Conservation (phyloP, 2,113 vertebrate genomes). For the Leptobrachium ailaonicum region DNA sequence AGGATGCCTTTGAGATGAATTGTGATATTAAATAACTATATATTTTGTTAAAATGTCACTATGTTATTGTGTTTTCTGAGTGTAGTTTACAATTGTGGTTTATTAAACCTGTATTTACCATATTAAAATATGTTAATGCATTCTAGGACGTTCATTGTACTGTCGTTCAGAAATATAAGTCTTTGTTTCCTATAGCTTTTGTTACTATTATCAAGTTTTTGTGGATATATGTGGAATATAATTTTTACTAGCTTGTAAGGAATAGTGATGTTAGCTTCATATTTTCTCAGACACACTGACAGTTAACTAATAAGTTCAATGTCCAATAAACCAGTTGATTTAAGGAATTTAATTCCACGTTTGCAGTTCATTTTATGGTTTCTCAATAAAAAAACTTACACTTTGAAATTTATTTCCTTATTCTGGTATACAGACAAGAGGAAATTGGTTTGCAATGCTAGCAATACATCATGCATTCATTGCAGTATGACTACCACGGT, state of each 20-base stretch:
- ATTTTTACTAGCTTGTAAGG: constrained; percentile 40
- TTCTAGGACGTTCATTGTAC: background rate
- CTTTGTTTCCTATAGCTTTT: constrained; percentile 20
- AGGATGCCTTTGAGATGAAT: no score
- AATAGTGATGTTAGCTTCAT: constrained; percentile 44
- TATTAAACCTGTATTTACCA: background rate
- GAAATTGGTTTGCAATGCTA: constrained; percentile 49
- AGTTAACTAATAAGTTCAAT: constrained; percentile 51
- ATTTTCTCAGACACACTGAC: constrained; percentile 44
- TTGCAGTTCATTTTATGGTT: constrained; percentile 50
- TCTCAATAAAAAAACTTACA: constrained; percentile 49
- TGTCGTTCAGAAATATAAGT: constrained; percentile 8
- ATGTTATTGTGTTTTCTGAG: no score
- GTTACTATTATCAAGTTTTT: constrained; percentile 27
- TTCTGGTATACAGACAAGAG: constrained; percentile 49
- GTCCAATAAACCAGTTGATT: constrained; percentile 49
- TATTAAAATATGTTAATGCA: constrained; percentile 23
- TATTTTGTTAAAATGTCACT: no score
- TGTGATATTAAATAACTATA: no score
- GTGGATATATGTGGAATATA: constrained; percentile 13
- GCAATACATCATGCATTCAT: constrained; percentile 48
- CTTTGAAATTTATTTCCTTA: constrained; percentile 45
- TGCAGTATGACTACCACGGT: constrained; percentile 44
- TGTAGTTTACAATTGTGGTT: no score
- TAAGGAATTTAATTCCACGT: constrained; percentile 49